Evolutionary conservation across 1,140 invertebrate genomes (phyloP).

Genomic region (Idris sp.): DNA sequence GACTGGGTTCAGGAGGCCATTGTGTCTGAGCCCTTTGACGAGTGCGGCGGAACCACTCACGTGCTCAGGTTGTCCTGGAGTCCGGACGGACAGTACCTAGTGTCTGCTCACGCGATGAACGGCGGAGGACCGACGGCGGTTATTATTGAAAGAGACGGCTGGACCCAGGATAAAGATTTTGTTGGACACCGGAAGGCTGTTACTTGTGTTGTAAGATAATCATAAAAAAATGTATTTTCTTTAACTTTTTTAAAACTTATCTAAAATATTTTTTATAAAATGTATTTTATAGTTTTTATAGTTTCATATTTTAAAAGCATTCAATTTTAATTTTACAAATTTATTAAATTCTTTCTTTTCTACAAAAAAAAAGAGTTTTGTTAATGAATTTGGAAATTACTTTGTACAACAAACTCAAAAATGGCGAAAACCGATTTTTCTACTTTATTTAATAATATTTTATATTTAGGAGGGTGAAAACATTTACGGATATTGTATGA

Average conservation of each 20-base stretch:
- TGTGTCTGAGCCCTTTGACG: slow-evolving; percentile 94
- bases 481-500: too few species aligned
- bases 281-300: too few species aligned
- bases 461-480: too few species aligned
- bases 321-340: too few species aligned
- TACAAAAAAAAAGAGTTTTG: too few species aligned
- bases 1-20: slow-evolving; percentile 94
- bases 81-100: slow-evolving; percentile 96
- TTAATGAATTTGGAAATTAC: too few species aligned
- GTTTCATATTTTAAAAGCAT: too few species aligned
- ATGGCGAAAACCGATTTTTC: too few species aligned
- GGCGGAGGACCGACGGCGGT: slow-evolving; percentile 96
- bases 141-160: slow-evolving; percentile 94
- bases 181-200: slow-evolving; percentile 98
- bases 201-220: slow-evolving; percentile 89
- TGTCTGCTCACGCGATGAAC: slow-evolving; percentile 99
- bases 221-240: slow-evolving; percentile 24
- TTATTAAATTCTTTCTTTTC: too few species aligned
- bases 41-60: slow-evolving; percentile 96
- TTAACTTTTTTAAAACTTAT: not conserved
- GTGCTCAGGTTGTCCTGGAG: slow-evolving; percentile 96
- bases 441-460: too few species aligned
- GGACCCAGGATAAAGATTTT: slow-evolving; percentile 96
- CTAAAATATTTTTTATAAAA: too few species aligned
- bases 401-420: too few species aligned